Percentiles rank a stretch among this genome's conserved stretches.
phyloP scores from a whole-genome alignment of 1,140 invertebrate genomes.

The Acromyrmex echinatior region DNA sequence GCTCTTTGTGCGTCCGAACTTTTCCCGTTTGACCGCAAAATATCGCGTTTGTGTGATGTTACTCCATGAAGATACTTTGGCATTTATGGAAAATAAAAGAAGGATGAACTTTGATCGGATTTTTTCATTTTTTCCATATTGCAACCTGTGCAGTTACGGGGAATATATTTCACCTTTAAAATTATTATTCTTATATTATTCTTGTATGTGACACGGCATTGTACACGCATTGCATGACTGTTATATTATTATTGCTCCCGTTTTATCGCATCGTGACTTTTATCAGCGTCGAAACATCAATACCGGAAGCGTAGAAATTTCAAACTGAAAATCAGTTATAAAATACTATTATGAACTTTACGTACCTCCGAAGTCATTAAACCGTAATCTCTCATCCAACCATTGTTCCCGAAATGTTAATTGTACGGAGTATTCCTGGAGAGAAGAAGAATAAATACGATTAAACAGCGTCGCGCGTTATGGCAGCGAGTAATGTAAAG shows the following conservation, averaged over 20 bases:
- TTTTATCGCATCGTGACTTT: background rate
- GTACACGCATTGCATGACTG: background rate
- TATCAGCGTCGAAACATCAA: conserved; percentile 17
- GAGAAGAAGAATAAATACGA: conserved; percentile 71
- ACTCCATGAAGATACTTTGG: conserved; percentile 13
- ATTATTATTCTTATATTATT: conserved; percentile 28
- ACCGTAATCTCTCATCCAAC: conserved; percentile 96
- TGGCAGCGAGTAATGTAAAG: background rate
- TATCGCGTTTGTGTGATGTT: background rate
- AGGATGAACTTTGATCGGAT: background rate
- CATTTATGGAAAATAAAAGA: conserved; percentile 20
- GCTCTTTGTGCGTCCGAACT: conserved; percentile 5
- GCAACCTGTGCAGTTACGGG: background rate
- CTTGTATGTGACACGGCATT: background rate
- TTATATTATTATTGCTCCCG: background rate
- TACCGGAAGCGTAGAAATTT: background rate
- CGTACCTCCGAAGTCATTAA: conserved; percentile 94
- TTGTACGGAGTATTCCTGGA: conserved; percentile 98
- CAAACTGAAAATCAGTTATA: background rate
- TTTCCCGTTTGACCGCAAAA: background rate
- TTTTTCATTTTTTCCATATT: background rate
- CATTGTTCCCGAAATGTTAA: conserved; percentile 98
- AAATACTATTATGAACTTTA: conserved; percentile 29
- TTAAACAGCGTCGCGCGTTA: conserved; percentile 43
- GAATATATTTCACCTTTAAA: background rate